Evolutionary conservation across 2,113 vertebrate genomes (phyloP).

Genomic region (Chlamydotis undulata): DNA sequence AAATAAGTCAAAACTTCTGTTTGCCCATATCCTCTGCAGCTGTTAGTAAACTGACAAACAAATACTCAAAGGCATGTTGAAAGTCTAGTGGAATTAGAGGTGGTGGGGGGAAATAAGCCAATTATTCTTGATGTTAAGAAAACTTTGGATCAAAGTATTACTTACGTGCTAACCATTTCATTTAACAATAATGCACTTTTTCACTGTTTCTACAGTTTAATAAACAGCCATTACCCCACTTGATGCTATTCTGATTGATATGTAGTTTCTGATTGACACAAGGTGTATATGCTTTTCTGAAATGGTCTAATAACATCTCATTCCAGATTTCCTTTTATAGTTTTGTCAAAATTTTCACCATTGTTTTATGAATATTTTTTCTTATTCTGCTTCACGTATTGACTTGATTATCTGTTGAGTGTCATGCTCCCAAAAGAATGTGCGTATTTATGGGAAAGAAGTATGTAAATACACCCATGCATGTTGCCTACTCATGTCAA

Average conservation of each 20-base stretch:
- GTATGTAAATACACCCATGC: not conserved
- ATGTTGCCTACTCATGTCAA: not conserved
- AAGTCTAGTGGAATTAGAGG: not conserved
- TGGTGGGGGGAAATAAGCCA: fast-evolving
- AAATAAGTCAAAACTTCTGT: not conserved
- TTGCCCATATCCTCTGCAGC: not conserved
- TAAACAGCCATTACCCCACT: not conserved
- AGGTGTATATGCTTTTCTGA: not conserved
- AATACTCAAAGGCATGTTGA: not conserved
- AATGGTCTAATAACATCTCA: not conserved
- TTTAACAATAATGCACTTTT: not conserved
- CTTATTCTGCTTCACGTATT: not conserved
- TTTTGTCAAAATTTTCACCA: not conserved
- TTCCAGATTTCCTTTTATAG: not conserved
- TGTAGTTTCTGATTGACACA: not conserved
- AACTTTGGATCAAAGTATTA: not conserved
- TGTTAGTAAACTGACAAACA: not conserved
- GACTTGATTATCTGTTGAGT: not conserved
- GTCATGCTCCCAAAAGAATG: not conserved
- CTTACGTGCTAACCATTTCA: not conserved
- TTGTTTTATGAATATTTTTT: not conserved
- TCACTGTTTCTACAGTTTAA: not conserved
- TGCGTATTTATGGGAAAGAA: not conserved
- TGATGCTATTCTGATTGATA: not conserved
- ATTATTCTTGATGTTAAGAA: not conserved